Percentiles rank a stretch among this genome's conserved stretches.
phyloP scores from a whole-genome alignment of 2,797 vertebrate genomes.

The Centroberyx gerrardi region DNA sequence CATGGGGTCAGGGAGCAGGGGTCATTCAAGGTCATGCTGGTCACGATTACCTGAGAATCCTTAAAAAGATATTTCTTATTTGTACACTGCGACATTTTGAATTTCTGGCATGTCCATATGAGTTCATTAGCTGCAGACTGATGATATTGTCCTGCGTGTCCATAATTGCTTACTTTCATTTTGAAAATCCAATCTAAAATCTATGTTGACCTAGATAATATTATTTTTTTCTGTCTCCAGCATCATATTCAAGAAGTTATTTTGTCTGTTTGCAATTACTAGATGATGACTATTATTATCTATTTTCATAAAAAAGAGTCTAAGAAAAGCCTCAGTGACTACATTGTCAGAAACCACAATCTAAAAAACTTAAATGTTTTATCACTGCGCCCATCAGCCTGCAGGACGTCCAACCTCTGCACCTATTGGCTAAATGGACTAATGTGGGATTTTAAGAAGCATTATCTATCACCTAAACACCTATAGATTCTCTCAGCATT shows the following conservation, averaged over 20 bases:
- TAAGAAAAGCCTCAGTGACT: not conserved
- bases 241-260: too few relatives aligned
- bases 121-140: too few relatives aligned
- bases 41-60: not conserved
- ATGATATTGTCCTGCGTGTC: too few relatives aligned
- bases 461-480: conserved; percentile 14
- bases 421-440: not conserved
- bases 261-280: not conserved
- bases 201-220: too few relatives aligned
- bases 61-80: not conserved
- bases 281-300: not conserved
- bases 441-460: not conserved
- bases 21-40: conserved; percentile 31
- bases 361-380: too few relatives aligned
- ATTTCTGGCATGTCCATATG: not conserved
- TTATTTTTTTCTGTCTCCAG: too few relatives aligned
- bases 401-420: not conserved
- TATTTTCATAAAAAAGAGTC: not conserved
- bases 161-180: too few relatives aligned
- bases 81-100: not conserved
- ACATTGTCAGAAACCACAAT: not conserved
- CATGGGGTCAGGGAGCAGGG: conserved; percentile 15
- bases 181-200: too few relatives aligned
- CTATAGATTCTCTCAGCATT: not conserved
- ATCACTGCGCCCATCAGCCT: not conserved